Evolutionary conservation across 2,888 invertebrate species (phyloP), one percentile per base, ranked within the genome.

Genomic region (Monoplex corrugatus): DNA sequence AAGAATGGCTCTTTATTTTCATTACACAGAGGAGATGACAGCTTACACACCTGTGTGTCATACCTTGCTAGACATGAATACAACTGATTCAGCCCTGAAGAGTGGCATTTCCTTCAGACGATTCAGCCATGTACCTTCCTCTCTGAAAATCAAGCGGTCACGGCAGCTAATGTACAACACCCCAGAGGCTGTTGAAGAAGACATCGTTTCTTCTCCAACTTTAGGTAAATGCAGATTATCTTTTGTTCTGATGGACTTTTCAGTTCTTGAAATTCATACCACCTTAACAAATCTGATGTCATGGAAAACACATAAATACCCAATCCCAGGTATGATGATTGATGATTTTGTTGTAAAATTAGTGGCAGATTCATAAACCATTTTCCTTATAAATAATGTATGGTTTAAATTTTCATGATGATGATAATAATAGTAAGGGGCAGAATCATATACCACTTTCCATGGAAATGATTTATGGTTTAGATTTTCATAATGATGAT

Each of bases 51-150:
- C 78, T 32, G 32, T 40, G 28, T 23, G 32, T 40, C 78, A 80
- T 40, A 8, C 78, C 28, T 5, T 43, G 35, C 40, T 10, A 80
- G 43, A 80, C 43, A 16, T 80, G 78, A 23, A 28, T 28, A 50
- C 43, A 8, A 19, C 32, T 5, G 88, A 84, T 28, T 88, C 88
- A 2, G 88, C 88, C 28, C 40, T 88, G 32, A 88, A 88, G 68
- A 88, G 88, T n/a, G 88, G 88, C 44, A 88, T 88, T 83, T 88
- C 88, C 43, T 88, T 88, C 32, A 43, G 83, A 0, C 83, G 68
- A n/a, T 63, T 88, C 82, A 88, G 68, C 80, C 82, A 83, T 16
- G 38, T 63, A 19, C 83, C 88, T 0, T 83, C 88, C 28, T 44
- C 43, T 0, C 6, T 57, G 40, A 50, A 75, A 40, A 75, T 10